Percentiles rank a stretch among this genome's conserved stretches.
These are phyloP conservation scores for Drosophila kanapiae DNA, from an alignment of 1,140 invertebrate genomes.

Conservation along the genomic window DNA sequence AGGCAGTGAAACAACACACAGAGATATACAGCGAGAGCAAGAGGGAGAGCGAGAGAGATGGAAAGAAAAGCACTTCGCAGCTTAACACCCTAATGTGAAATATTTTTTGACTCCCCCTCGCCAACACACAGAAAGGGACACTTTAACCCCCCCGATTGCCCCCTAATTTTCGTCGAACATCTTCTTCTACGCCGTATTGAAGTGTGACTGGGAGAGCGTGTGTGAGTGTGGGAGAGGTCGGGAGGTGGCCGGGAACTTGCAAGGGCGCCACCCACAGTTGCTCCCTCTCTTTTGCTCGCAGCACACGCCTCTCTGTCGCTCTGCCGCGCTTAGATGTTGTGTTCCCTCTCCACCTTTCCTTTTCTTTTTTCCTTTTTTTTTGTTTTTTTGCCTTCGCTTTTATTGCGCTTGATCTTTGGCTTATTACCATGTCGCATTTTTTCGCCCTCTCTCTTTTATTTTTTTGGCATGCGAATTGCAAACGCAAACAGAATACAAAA, in stretches of 20 bases:
- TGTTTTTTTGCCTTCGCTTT: slow-evolving; percentile 55
- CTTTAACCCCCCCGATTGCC: slow-evolving; percentile 14
- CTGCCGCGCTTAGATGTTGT: slow-evolving; percentile 4
- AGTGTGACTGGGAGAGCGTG: slow-evolving; percentile 24
- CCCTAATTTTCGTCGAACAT: slow-evolving; percentile 42
- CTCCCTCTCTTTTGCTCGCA: slow-evolving; percentile 28
- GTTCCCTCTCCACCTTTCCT: neutral
- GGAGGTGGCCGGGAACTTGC: neutral
- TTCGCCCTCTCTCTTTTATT: neutral
- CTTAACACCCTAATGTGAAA: slow-evolving; percentile 85
- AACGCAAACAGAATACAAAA: slow-evolving; percentile 73
- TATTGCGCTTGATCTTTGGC: slow-evolving; percentile 79
- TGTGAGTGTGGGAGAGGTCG: neutral
- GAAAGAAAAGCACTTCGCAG: slow-evolving; percentile 78
- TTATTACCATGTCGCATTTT: slow-evolving; percentile 82
- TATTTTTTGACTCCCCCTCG: slow-evolving; percentile 69
- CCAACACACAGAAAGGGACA: slow-evolving; percentile 11
- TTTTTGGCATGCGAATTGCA: slow-evolving; percentile 63
- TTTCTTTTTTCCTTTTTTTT: slow-evolving; percentile 1
- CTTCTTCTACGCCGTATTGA: slow-evolving; percentile 26
- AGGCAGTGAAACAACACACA: slow-evolving; percentile 16
- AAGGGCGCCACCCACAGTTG: slow-evolving; percentile 48
- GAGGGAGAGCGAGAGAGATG: slow-evolving; percentile 7
- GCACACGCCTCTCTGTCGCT: slow-evolving; percentile 7
- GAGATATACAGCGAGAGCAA: slow-evolving; percentile 1